Evolutionary conservation across 1,140 invertebrate species (phyloP), one percentile per base, ranked within the genome.

Genomic region (Sesamia nonagrioides): DNA sequence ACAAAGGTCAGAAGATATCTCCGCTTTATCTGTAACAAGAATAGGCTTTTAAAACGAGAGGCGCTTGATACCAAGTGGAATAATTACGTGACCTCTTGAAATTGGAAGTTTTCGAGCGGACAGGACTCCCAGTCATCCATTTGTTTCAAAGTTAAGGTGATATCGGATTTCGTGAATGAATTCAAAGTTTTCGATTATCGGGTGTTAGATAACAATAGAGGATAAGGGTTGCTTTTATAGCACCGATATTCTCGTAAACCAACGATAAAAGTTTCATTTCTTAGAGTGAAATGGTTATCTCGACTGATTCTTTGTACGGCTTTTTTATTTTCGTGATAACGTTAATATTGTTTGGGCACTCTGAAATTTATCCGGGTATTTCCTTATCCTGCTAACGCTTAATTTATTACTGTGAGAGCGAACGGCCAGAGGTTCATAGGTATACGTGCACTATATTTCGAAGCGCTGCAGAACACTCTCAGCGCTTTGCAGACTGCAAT

Each of bases 21-120:
- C 84, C 75, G 84, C 81, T 86, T 94, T 95, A 95, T 95, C 93
- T 73, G 73, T 82, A 84, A 95, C 93, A 94, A 89, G 91, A 90
- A 94, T 94, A 91, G 90, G 92, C 93, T 95, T 95, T 95, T 95
- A 95, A 91, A 68, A 91, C 84, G 82, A 75, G 81, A 88, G 87
- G 80, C 83, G 86, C 81, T 84, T 82, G 88, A 91, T 88, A 91
- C 84, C 76, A 85, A 86, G 81, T 84, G 78, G 84, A 88, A 86
- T 91, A 92, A 94, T 92, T 92, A 93, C 83, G 85, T 91, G 89
- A 91, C 91, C 90, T 93, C 85, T 86, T 81, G 77, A 85, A 88
- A 86, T 89, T 86, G 84, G 85, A 86, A 86, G 86, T 86, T 82
- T 82, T 81, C 56, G 74, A 50, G 69, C 48, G 33, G 40, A 68